Evolutionary conservation across 1,140 invertebrate genomes (phyloP), one percentile per base, ranked within the genome.

Genomic region (Acyrthosiphon pisum): DNA sequence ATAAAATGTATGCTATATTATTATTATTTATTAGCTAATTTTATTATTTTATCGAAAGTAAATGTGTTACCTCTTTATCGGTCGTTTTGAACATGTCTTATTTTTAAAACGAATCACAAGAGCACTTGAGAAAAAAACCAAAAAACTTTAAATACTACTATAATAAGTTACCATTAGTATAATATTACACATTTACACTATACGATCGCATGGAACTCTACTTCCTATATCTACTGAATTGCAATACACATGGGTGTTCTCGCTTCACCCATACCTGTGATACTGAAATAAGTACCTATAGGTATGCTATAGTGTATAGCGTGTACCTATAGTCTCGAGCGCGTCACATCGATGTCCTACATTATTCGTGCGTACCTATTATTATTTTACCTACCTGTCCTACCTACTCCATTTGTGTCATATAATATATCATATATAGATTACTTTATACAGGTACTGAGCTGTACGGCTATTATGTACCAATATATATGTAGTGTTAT

Each of bases 261-360:
- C 46, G 87, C n/a, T 35, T 89, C 87, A 53, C 87, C 35, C 22
- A 53, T 53, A 26, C 48, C n/a, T 9, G 48, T 35, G 87, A 46
- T 89, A 89, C 87, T 89, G 87, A 2, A 3, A 4, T 41, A 41
- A 4, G 2, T 41, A 41, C 41, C 41, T 41, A 41, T 41, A n/a
- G n/a, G n/a, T n/a, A 3, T 41, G 3, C 41, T 89, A 9, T 3
- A 18, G 50, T 53, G 50, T 53, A 44, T 23, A 53, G 50, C 18
- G 50, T 53, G 37, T 68, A n/a, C 30, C 14, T 4, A 30, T 30
- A 76, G 60, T 76, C 37, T 41, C 37, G 37, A n/a, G 23, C 3
- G 37, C 84, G 44, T 88, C 87, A 37, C 87, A n/a, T 89, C 22
- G 87, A 89, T 89, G 87, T 89, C 87, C 87, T 53, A 89, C 87